phyloP scores from a whole-genome alignment of 2,797 vertebrate genomes.

The Cirrhinus mrigala region DNA sequence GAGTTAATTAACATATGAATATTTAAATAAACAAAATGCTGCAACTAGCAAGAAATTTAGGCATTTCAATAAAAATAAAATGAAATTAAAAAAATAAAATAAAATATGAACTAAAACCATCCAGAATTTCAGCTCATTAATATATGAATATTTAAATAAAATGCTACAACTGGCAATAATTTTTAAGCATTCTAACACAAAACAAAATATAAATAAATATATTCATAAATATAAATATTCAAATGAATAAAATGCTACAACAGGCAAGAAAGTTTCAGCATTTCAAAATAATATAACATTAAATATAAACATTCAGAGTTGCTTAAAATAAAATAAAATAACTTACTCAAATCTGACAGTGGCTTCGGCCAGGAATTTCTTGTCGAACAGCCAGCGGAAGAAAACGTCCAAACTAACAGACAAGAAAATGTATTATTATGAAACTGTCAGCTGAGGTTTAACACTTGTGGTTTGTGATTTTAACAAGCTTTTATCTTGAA shows the following conservation, averaged over 20 bases:
- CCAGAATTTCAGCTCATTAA: not conserved
- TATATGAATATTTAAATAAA: not conserved
- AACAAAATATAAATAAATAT: not conserved
- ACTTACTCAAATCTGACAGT: conserved; percentile 94
- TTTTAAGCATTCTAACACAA: not conserved
- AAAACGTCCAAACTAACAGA: conserved; percentile 90
- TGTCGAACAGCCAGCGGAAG: conserved; percentile 97
- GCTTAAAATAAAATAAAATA: not conserved
- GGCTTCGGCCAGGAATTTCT: conserved; percentile 90
- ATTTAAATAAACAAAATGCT: not conserved
- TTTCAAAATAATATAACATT: not conserved
- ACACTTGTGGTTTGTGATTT: not conserved
- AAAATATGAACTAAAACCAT: not conserved
- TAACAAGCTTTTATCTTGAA: not conserved
- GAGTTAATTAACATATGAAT: too few relatives aligned
- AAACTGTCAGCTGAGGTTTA: not conserved
- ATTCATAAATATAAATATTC: too few relatives aligned
- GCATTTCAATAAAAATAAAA: too few relatives aligned
- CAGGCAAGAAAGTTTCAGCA: not conserved
- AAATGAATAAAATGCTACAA: not conserved
- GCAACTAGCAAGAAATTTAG: too few relatives aligned
- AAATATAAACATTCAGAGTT: too few relatives aligned
- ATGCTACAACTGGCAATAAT: not conserved
- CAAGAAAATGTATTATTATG: not conserved
- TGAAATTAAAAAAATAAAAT: not conserved